phyloP scores from a whole-genome alignment of 2,797 vertebrate species.

The Fundulus diaphanus region DNA sequence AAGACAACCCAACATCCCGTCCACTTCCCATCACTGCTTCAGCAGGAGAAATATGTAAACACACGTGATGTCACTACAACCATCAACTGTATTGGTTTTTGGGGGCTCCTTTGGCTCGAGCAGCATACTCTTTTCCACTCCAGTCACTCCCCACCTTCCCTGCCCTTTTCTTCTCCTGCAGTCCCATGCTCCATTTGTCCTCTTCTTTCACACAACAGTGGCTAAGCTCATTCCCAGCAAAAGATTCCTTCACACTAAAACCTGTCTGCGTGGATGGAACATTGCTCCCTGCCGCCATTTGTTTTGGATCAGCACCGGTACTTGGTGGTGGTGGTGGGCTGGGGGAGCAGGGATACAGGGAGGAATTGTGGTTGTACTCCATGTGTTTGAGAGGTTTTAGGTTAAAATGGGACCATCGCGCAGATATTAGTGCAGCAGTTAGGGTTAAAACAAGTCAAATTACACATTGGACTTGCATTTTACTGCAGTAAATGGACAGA shows the following conservation, averaged over 20 bases:
- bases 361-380: conserved; percentile 36
- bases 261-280: conserved; percentile 76
- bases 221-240: conserved; percentile 65
- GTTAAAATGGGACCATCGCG: conserved; percentile 30
- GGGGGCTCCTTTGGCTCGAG: conserved; percentile 22
- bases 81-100: conserved; percentile 12
- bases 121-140: conserved; percentile 28
- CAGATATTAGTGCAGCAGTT: conserved; percentile 36
- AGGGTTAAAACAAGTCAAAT: conserved; percentile 15
- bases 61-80: conserved; percentile 13
- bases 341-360: conserved; percentile 35
- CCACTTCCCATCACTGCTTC: conserved; percentile 3
- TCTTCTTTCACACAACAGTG: conserved; percentile 61
- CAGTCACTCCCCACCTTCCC: conserved; percentile 32
- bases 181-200: conserved; percentile 74
- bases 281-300: conserved; percentile 74
- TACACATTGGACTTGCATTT: conserved; percentile 1
- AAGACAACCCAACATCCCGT: conserved; percentile 1
- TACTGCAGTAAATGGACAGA: too few relatives aligned
- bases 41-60: conserved; percentile 23
- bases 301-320: conserved; percentile 70
- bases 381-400: conserved; percentile 35
- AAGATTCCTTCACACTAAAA: conserved; percentile 81
- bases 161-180: conserved; percentile 38
- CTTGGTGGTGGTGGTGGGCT: conserved; percentile 49